Evolutionary conservation across 2,888 invertebrate genomes (phyloP), one percentile per base, ranked within the genome.

Genomic region (Therioaphis trifolii): DNA sequence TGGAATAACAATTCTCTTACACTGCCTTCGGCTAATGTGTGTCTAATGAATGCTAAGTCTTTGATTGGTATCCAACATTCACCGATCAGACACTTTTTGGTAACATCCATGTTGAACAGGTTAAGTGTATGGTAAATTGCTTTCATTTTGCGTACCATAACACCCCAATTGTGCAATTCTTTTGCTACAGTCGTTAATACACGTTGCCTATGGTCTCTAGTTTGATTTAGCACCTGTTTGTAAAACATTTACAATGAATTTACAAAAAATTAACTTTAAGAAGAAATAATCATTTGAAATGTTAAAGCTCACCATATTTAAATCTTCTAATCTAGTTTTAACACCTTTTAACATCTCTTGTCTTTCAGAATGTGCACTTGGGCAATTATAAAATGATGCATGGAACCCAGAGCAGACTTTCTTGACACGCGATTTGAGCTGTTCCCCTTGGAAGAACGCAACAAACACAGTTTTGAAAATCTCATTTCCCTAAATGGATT

Each of bases 371-470:
- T 94, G 93, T 55, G 94, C 94, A 85, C 95, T 96, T 0, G 97
- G 97, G 88, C 97, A 97, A 0, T 96, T 96, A 90, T 97, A 97
- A 85, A 97, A 90, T 4, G 96, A 95, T 4, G 97, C 97, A 87
- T 96, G 94, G 90, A 96, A 97, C 1, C 97, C 97, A 86, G 95
- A 94, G 90, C 96, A 97, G 68, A 97, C 96, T 89, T 97, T 97
- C 90, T 95, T 96, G 85, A 97, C 96, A 86, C 96, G 92, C 0
- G 93, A 92, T 90, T 96, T 96, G 82, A 97, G 90, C 88, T 96
- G 96, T 87, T 97, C 96, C 71, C 97, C 97, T 94, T 97, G 94
- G 91, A 94, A 94, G 91, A 94, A 94, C 49, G 94, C 93, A 84
- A 94, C 94, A 90, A 98, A 97, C 66, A 96, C 97, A 2, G 94